These are phyloP conservation scores for Columbina picui DNA, from an alignment of 2,113 vertebrate species.

Conservation along the genomic window DNA sequence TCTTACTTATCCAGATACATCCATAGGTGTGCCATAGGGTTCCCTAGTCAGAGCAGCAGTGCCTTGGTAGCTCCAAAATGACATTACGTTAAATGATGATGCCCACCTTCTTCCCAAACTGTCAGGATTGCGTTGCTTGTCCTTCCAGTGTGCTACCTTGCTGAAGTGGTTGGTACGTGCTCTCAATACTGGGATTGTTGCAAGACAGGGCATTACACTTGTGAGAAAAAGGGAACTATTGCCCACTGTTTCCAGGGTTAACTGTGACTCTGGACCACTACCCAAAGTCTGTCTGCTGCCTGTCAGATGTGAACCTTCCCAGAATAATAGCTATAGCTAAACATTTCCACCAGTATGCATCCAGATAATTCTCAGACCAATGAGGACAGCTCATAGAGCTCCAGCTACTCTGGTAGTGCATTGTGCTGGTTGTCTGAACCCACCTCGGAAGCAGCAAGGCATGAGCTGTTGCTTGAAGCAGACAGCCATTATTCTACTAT, in stretches of 20 bases:
- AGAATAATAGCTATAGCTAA: background rate
- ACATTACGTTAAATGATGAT: background rate
- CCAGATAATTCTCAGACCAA: background rate
- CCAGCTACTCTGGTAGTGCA: background rate
- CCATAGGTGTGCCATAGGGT: background rate
- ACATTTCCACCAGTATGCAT: background rate
- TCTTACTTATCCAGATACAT: background rate
- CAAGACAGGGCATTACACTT: background rate
- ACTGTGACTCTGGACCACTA: background rate
- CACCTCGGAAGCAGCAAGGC: background rate
- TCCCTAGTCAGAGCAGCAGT: background rate
- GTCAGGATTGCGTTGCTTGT: background rate
- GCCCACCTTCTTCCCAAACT: background rate
- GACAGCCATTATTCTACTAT: background rate
- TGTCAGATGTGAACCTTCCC: background rate
- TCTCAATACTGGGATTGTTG: background rate
- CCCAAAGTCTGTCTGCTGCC: background rate
- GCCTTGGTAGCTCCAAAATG: background rate
- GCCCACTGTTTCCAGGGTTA: background rate
- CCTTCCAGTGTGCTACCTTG: background rate
- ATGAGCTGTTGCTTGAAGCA: background rate
- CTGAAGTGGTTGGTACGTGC: fast-evolving
- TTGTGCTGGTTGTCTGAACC: background rate
- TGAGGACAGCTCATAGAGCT: background rate
- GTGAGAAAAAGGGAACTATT: background rate